Conservation (phyloP, 2,797 vertebrate species). For the Chromis chromis region DNA sequence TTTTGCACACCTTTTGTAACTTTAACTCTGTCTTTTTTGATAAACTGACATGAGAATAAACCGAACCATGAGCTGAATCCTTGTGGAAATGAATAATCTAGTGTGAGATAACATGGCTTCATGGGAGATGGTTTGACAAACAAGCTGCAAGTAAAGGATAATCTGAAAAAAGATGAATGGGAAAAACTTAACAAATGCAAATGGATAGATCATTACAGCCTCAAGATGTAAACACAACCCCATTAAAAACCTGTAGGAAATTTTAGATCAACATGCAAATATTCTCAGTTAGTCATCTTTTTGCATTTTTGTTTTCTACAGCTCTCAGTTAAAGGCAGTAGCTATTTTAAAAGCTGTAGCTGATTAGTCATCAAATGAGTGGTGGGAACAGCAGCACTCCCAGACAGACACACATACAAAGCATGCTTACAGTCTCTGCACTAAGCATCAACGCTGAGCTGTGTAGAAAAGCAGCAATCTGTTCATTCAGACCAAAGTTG, state of each 20-base stretch:
- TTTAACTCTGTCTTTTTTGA: neutral
- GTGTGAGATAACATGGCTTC: neutral
- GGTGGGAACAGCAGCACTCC: neutral
- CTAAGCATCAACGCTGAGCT: conserved; percentile 26
- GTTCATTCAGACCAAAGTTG: conserved; percentile 49
- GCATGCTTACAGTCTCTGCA: neutral
- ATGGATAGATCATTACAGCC: too few species aligned
- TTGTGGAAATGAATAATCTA: neutral
- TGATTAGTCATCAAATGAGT: conserved; percentile 5
- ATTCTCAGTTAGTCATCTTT: neutral
- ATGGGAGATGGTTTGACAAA: neutral
- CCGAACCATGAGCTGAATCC: neutral
- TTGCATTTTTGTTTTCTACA: neutral
- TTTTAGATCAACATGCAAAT: too few species aligned
- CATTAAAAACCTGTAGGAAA: neutral
- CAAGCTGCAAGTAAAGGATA: neutral
- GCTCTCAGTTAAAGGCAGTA: neutral
- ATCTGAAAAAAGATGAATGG: neutral
- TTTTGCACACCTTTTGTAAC: too few species aligned
- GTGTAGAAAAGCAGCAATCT: conserved; percentile 48
- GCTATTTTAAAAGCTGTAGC: neutral
- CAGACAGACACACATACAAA: conserved; percentile 1
- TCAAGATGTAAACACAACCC: neutral
- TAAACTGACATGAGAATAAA: neutral
- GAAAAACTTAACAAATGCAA: neutral